Evolutionary conservation across 2,113 vertebrate species (phyloP), one percentile per base, ranked within the genome.

Genomic region (Crotalus horridus): DNA sequence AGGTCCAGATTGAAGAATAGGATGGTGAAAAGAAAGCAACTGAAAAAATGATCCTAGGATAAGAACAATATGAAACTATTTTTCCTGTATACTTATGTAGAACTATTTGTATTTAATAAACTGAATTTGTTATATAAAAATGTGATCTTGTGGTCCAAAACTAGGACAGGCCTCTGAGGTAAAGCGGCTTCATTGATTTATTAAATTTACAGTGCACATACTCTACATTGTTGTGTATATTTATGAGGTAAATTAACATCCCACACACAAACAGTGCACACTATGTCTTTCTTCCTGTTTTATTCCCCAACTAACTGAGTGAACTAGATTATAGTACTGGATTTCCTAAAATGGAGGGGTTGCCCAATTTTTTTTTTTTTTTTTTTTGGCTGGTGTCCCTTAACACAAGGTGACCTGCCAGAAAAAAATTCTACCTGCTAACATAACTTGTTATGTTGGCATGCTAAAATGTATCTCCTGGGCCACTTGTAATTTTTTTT

Each of bases 81-180:
- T 48, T n/a, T 61, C 13, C n/a, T 89, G 26, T 2, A 85, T 46
- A 89, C 53, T 85, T 20, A 11, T 59, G 46, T 85, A 85, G 59
- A 64, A 29, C 26, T 55, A 90, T 61, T 39, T 90, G 55, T 90
- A 61, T 39, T 54, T 87, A 93, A 93, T 86, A 93, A 93, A 93
- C n/a, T 54, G n/a, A 85, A 90, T 13, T 90, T 90, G 46, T 87
- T 90, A 86, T 53, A 90, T 24, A 90, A 12, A n/a, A 11, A 4
- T 64, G 56, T 90, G 88, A 86, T 29, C 33, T 88, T 90, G 6
- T 86, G 43, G 29, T 90, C 24, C 24, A 51, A 51, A 39, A 61
- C 23, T n/a, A 6, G 53, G 59, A 29, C 1, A 12, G 3, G 53
- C 26, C 69, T 51, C 39, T 26, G 39, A 33, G 26, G 6, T 29